These are phyloP conservation scores for Antennarius maculatus DNA, from an alignment of 2,797 vertebrate genomes.

Conservation along the genomic window DNA sequence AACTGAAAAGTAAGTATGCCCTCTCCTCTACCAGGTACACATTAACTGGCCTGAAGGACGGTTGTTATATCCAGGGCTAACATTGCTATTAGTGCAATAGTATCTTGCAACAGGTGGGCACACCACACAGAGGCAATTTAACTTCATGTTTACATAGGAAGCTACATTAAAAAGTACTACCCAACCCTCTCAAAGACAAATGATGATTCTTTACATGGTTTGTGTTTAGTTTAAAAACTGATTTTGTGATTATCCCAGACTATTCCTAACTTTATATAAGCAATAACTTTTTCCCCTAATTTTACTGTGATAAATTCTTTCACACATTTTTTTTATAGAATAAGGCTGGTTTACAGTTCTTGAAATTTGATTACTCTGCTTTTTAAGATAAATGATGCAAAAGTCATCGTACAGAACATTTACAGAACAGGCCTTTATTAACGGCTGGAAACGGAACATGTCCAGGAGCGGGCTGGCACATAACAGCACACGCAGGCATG, in stretches of 20 bases:
- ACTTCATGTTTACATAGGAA: conserved; percentile 40
- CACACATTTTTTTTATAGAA: too few species aligned
- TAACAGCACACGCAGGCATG: too few species aligned
- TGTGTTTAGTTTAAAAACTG: neutral
- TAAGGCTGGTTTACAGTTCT: too few species aligned
- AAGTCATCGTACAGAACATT: neutral
- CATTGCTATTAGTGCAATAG: conserved; percentile 49
- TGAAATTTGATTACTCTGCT: too few species aligned
- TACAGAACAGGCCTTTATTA: too few species aligned
- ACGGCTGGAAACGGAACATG: too few species aligned
- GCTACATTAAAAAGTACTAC: conserved; percentile 4
- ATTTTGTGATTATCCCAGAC: neutral
- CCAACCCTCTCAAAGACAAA: neutral
- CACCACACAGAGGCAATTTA: conserved; percentile 45
- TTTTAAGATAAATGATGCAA: neutral
- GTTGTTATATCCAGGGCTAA: conserved; percentile 52
- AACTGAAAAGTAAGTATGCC: conserved; percentile 39
- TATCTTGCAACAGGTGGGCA: conserved; percentile 38
- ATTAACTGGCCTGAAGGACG: conserved; percentile 53
- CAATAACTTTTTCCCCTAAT: neutral
- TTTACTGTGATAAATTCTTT: too few species aligned
- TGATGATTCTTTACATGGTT: neutral
- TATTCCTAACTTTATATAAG: neutral
- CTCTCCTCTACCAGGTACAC: conserved; percentile 45
- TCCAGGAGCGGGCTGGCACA: too few species aligned